Conservation (phyloP, 2,797 vertebrate genomes). For the Toxotes lorentzi region DNA sequence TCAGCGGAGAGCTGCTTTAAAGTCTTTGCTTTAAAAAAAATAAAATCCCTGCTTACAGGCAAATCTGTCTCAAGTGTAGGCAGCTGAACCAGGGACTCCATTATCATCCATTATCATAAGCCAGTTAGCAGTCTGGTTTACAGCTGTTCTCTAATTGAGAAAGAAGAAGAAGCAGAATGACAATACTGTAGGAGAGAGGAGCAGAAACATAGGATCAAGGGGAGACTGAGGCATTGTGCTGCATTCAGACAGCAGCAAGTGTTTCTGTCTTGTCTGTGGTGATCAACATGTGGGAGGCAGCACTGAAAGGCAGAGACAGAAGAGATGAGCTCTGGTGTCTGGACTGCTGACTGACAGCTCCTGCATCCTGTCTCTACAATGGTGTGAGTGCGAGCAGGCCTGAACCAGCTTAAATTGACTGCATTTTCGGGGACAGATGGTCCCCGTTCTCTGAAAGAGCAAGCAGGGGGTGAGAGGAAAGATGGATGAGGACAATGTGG, state of each 20-base stretch:
- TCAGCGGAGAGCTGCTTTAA: neutral
- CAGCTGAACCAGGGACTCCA: neutral
- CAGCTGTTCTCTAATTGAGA: slow-evolving; percentile 25
- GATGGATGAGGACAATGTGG: slow-evolving; percentile 39
- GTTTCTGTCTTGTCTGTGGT: slow-evolving; percentile 64
- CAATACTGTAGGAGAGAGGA: slow-evolving; percentile 14
- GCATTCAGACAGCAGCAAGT: slow-evolving; percentile 62
- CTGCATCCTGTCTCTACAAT: slow-evolving; percentile 24
- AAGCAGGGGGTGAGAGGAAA: slow-evolving; percentile 13
- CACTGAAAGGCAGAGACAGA: slow-evolving; percentile 51
- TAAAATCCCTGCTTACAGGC: neutral
- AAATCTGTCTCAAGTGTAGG: neutral
- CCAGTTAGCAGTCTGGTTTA: neutral
- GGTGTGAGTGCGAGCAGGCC: slow-evolving; percentile 45
- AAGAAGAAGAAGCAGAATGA: slow-evolving; percentile 15
- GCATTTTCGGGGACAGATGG: slow-evolving; percentile 47
- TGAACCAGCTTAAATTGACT: slow-evolving; percentile 54
- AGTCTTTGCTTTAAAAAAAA: neutral
- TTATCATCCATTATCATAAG: neutral
- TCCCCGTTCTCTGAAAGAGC: slow-evolving; percentile 20
- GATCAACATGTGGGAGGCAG: slow-evolving; percentile 61
- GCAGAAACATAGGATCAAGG: slow-evolving; percentile 15
- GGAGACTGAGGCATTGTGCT: slow-evolving; percentile 38
- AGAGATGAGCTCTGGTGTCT: slow-evolving; percentile 51
- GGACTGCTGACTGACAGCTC: slow-evolving; percentile 61